Conservation (phyloP, 2,113 vertebrate genomes). For the Campylomormyrus tamandua region DNA sequence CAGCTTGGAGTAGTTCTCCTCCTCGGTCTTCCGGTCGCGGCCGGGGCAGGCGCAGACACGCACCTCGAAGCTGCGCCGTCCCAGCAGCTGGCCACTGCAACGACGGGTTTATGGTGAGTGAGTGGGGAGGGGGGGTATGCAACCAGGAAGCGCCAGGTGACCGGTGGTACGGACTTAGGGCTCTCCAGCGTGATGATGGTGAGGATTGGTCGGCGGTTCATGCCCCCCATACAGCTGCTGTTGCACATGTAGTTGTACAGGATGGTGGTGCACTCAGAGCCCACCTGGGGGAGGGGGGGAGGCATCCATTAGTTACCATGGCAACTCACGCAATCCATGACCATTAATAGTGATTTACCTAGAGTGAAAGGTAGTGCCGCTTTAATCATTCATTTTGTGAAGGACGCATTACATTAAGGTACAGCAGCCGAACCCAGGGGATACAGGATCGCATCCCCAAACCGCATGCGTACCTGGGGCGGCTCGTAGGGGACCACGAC, state of each 20-base stretch:
- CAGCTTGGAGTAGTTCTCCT: slow-evolving; percentile 52
- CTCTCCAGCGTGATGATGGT: slow-evolving; percentile 65
- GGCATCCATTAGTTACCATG: not conserved
- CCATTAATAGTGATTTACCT: not conserved
- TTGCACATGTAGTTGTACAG: slow-evolving; percentile 71
- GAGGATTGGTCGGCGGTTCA: slow-evolving; percentile 66
- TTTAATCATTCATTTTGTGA: not conserved
- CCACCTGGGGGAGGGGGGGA: slow-evolving; percentile 44
- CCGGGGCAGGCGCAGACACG: slow-evolving; percentile 69
- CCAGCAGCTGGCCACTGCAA: slow-evolving; percentile 55
- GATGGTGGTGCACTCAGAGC: slow-evolving; percentile 55
- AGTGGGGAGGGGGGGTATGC: not conserved
- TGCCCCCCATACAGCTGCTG: slow-evolving; percentile 70
- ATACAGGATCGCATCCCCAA: not conserved
- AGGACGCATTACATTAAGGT: not conserved
- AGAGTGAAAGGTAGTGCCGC: not conserved
- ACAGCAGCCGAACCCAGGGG: not conserved
- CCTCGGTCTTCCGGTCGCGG: slow-evolving; percentile 59
- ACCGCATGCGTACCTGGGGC: slow-evolving; percentile 51
- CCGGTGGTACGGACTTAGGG: slow-evolving; percentile 39
- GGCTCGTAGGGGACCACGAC: slow-evolving; percentile 61
- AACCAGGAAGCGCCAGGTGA: too few species aligned
- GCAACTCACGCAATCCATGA: not conserved
- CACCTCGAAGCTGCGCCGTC: slow-evolving; percentile 63
- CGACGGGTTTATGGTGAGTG: not conserved